A percentile compares a stretch with the other conserved stretches of the same genome.
These are phyloP conservation scores for Sebastes minor DNA, from an alignment of 2,797 vertebrate genomes.

Conservation along the genomic window DNA sequence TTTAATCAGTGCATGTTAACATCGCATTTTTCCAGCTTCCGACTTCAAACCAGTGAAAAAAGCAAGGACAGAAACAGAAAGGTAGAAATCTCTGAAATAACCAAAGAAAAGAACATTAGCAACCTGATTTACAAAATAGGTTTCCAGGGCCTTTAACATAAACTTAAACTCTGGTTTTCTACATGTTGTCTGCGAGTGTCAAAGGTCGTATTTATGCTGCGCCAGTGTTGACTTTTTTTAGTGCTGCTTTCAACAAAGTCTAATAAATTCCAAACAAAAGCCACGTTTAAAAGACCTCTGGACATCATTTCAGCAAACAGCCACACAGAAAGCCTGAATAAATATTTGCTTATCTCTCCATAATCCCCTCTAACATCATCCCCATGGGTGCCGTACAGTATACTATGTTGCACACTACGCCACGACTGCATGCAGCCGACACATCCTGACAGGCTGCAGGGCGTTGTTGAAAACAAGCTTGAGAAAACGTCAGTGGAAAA, in stretches of 20 bases:
- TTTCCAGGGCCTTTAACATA: background rate
- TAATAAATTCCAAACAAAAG: conserved; percentile 1
- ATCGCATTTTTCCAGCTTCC: background rate
- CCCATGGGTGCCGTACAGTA: background rate
- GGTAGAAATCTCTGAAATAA: background rate
- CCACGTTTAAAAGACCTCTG: background rate
- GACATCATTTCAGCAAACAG: conserved; percentile 19
- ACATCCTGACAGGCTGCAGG: background rate
- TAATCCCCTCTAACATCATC: background rate
- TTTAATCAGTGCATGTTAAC: background rate
- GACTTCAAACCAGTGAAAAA: background rate
- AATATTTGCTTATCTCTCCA: conserved; percentile 9
- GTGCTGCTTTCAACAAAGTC: background rate
- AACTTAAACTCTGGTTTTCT: background rate
- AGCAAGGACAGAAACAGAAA: background rate
- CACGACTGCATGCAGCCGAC: background rate
- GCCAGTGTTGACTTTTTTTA: background rate
- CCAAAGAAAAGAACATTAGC: background rate
- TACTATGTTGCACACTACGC: background rate
- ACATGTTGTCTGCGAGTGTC: background rate
- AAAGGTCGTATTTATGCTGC: background rate
- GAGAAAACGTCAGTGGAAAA: conserved; percentile 7
- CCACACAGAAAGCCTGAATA: background rate
- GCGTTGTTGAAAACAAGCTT: conserved; percentile 12
- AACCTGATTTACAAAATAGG: background rate